Percentiles rank a stretch among this genome's conserved stretches.
Evolutionary conservation across 2,113 vertebrate genomes (phyloP).

Genomic region (Chlorocebus sabaeus): DNA sequence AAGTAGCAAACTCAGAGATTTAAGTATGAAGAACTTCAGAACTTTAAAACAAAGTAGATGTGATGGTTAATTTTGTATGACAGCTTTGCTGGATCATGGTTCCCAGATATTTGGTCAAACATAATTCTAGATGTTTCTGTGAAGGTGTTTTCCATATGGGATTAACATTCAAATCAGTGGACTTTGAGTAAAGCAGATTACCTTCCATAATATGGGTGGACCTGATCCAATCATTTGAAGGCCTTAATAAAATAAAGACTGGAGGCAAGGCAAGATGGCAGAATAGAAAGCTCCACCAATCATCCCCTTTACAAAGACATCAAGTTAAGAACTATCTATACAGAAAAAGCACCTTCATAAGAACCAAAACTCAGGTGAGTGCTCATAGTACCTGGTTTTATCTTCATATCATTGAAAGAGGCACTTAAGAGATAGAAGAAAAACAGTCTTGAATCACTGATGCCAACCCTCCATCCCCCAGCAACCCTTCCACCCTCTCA

Average conservation of each 20-base stretch:
- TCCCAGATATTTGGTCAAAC: not conserved
- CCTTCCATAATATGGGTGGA: not conserved
- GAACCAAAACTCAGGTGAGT: too few species aligned
- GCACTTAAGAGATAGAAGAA: too few species aligned
- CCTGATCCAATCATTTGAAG: not conserved
- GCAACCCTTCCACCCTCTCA: too few species aligned
- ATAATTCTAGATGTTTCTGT: not conserved
- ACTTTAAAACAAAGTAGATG: not conserved
- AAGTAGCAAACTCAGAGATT: not conserved
- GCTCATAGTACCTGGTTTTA: too few species aligned
- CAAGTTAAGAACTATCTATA: too few species aligned
- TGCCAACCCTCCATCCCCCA: too few species aligned
- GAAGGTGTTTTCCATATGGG: not conserved
- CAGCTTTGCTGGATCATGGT: not conserved
- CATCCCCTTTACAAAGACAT: too few species aligned
- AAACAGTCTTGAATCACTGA: too few species aligned
- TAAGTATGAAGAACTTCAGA: not conserved
- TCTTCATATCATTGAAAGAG: too few species aligned
- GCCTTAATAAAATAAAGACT: not conserved
- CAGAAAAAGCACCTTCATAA: too few species aligned
- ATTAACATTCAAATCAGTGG: not conserved
- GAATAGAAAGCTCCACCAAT: too few species aligned
- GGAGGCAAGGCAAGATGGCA: too few species aligned
- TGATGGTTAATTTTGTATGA: not conserved
- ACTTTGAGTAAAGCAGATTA: not conserved